Percentiles rank a stretch among this genome's conserved stretches.
Conservation (phyloP, 2,113 vertebrate genomes). For the Galbula dea region DNA sequence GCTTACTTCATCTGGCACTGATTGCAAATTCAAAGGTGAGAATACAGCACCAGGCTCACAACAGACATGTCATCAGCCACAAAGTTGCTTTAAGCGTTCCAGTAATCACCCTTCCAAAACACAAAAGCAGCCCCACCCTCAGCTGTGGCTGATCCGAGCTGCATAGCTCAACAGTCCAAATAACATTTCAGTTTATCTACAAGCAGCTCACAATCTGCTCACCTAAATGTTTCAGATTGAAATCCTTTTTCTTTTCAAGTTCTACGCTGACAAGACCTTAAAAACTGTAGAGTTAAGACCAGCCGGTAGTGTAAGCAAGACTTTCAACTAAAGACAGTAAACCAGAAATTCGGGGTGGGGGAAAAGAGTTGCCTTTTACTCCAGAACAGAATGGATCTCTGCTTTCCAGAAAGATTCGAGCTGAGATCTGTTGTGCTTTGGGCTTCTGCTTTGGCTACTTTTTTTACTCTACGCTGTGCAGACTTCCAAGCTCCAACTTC, state of each 20-base stretch:
- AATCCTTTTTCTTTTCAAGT: not conserved
- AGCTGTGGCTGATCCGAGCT: not conserved
- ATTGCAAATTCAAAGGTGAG: slow-evolving; percentile 43
- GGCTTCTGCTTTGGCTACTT: not conserved
- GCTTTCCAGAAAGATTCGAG: not conserved
- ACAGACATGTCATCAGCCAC: not conserved
- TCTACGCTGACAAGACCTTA: not conserved
- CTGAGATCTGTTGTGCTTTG: not conserved
- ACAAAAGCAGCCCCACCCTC: not conserved
- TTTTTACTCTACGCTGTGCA: not conserved
- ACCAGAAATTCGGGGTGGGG: not conserved
- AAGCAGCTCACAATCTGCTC: not conserved
- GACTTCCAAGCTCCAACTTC: not conserved
- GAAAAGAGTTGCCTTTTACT: not conserved
- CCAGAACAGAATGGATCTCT: not conserved
- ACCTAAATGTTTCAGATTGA: not conserved
- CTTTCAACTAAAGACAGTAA: not conserved
- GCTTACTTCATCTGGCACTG: slow-evolving; percentile 43
- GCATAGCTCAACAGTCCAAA: not conserved
- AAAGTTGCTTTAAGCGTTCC: not conserved
- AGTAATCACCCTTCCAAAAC: not conserved
- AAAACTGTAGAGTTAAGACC: not conserved
- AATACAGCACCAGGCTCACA: not conserved
- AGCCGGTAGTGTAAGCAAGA: not conserved
- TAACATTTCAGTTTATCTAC: not conserved